These are phyloP conservation scores for Argyra leucocephala DNA, from an alignment of 2,888 invertebrate genomes.

Conservation along the genomic window DNA sequence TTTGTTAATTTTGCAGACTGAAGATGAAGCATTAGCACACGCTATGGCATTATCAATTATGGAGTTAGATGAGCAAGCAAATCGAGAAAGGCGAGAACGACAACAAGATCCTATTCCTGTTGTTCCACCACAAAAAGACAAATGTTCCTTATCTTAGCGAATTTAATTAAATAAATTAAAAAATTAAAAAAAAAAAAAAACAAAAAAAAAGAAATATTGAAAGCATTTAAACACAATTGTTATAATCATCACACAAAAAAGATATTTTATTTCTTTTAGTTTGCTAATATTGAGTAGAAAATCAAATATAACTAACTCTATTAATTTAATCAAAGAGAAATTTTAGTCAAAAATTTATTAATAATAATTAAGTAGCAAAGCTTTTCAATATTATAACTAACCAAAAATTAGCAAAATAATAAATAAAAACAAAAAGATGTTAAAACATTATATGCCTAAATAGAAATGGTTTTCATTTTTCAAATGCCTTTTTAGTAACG, in stretches of 20 bases:
- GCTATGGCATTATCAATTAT: constrained; percentile 68
- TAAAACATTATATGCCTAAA: not conserved
- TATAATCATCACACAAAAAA: too few species aligned
- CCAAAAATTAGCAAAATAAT: not conserved
- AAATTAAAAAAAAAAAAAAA: not conserved
- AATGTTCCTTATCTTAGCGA: constrained; percentile 39
- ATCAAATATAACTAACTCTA: too few species aligned
- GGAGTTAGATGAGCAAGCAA: constrained; percentile 45
- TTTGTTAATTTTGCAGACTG: constrained; percentile 48
- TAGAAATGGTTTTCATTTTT: not conserved
- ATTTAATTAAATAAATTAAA: not conserved
- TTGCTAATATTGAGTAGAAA: too few species aligned
- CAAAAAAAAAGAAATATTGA: not conserved
- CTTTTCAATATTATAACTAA: not conserved
- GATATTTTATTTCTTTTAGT: too few species aligned
- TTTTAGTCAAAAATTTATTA: not conserved
- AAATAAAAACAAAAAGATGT: too few species aligned
- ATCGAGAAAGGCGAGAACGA: constrained; percentile 27
- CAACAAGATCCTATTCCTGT: constrained; percentile 7
- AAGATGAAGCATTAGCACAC: constrained; percentile 83
- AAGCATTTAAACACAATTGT: too few species aligned
- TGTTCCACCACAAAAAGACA: constrained; percentile 34
- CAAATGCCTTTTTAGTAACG: too few species aligned
- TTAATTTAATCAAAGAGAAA: not conserved
- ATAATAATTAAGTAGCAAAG: not conserved